These are phyloP conservation scores for Halesus radiatus DNA, from an alignment of 1,140 invertebrate species.

Conservation along the genomic window DNA sequence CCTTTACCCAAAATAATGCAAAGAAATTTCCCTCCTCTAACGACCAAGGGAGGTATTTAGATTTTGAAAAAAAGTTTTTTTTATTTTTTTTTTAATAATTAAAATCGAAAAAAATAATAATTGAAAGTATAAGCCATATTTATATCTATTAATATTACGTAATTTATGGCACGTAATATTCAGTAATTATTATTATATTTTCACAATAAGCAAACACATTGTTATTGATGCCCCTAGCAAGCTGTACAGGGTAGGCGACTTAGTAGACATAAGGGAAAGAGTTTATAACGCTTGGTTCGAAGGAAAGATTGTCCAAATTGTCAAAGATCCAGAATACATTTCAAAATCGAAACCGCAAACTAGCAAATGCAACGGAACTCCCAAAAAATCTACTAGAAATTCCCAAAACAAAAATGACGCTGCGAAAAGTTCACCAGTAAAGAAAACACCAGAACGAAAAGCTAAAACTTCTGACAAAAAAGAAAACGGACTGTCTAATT, in stretches of 20 bases:
- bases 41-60: no score
- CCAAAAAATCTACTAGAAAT: neutral
- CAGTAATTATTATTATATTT: no score
- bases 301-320: constrained; percentile 70
- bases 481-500: neutral
- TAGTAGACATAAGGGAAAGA: constrained; percentile 77
- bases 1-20: no score
- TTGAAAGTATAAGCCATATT: no score
- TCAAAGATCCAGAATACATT: constrained; percentile 48
- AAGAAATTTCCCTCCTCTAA: no score
- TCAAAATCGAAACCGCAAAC: constrained; percentile 12
- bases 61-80: no score
- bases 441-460: constrained; percentile 15
- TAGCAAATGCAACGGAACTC: constrained; percentile 7
- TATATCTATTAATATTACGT: no score
- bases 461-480: neutral
- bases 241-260: constrained; percentile 78
- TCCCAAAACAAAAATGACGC: neutral
- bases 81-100: no score
- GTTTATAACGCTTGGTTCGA: constrained; percentile 77
- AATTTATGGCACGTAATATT: no score
- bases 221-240: constrained; percentile 71
- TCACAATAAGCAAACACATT: no score
- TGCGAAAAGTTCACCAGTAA: neutral
- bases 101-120: no score